Percentiles rank a stretch among this genome's conserved stretches.
Conservation (phyloP, 2,113 vertebrate species). For the Actenoides lindsayi region DNA sequence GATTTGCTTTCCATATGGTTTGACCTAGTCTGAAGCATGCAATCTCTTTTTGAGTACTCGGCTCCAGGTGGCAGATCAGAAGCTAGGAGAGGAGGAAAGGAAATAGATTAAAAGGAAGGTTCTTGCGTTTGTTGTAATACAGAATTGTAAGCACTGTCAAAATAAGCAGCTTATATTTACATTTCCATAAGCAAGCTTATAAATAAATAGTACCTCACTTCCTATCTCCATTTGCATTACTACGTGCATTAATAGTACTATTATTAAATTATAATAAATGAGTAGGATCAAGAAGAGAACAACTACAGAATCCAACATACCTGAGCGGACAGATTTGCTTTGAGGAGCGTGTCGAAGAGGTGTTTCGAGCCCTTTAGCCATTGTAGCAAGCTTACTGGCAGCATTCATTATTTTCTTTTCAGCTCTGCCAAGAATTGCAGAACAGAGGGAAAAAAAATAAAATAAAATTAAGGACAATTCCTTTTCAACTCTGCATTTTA, state of each 20-base stretch:
- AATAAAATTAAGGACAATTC: not conserved
- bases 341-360: conserved; percentile 75
- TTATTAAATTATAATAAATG: not conserved
- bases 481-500: not conserved
- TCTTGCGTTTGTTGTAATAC: not conserved
- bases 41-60: conserved; percentile 25
- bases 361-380: conserved; percentile 92
- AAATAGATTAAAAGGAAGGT: not conserved
- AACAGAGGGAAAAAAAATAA: not conserved
- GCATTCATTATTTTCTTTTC: conserved; percentile 95
- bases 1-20: conserved; percentile 6
- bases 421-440: conserved; percentile 78
- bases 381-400: conserved; percentile 91
- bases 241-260: not conserved
- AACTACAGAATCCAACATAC: conserved; percentile 14
- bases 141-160: not conserved
- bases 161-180: not conserved
- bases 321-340: conserved; percentile 51
- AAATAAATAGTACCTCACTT: not conserved
- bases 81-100: not conserved
- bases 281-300: not conserved
- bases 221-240: not conserved
- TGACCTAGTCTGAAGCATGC: not conserved
- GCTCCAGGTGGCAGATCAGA: conserved; percentile 30
- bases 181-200: not conserved